Conservation (phyloP, 92 coral and sea anemone genomes). For the Ricordea florida region DNA sequence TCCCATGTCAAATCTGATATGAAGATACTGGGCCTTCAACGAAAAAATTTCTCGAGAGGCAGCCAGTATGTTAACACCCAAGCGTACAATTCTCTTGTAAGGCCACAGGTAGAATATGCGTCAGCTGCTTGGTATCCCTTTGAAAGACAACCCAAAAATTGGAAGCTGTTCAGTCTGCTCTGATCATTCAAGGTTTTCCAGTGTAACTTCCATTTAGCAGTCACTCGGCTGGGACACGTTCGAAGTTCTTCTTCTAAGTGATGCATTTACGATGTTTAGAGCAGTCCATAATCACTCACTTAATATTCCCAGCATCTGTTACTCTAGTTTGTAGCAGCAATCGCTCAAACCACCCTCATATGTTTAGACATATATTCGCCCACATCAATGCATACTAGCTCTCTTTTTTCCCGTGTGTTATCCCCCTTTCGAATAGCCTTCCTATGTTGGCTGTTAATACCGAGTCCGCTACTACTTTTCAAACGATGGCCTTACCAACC, state of each 20-base stretch:
- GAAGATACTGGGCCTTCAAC: constrained; percentile 16
- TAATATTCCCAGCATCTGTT: not conserved
- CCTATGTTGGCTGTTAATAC: no score
- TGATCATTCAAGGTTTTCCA: constrained; percentile 7
- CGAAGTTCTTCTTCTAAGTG: constrained; percentile 7
- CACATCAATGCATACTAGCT: no score
- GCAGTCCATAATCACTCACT: not conserved
- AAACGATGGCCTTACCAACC: no score
- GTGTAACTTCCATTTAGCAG: constrained; percentile 6
- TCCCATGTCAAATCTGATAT: constrained; percentile 15
- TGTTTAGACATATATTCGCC: constrained; percentile 11
- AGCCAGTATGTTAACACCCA: constrained; percentile 20
- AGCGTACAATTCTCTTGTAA: constrained; percentile 38
- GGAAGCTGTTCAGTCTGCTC: no score
- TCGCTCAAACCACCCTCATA: not conserved
- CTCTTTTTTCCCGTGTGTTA: no score
- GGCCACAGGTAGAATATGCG: constrained; percentile 30
- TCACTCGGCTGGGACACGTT: constrained; percentile 29
- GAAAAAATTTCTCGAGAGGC: constrained; percentile 11
- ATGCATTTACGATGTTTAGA: not conserved
- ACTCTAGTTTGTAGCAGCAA: not conserved
- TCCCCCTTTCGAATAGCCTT: no score
- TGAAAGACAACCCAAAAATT: constrained; percentile 32
- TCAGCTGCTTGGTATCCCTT: constrained; percentile 17
- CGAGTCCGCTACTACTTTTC: no score